Conservation (phyloP, 2,888 invertebrate species). For the Hirtodrosophila trivittata region DNA sequence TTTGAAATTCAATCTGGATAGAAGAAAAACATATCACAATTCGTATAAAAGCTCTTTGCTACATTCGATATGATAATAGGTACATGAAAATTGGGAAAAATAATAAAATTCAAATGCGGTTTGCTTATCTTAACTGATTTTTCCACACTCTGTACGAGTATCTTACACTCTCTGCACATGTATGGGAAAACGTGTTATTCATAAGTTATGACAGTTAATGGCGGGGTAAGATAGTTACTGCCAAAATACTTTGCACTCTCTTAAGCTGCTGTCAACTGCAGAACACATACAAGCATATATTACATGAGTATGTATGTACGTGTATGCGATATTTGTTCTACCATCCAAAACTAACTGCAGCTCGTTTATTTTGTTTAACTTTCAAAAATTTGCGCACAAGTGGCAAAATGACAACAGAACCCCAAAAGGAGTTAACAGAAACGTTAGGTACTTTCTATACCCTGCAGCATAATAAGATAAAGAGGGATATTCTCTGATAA, state of each 20-base stretch:
- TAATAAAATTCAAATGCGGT: not conserved
- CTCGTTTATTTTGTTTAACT: constrained; percentile 38
- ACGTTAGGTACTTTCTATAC: too few relatives aligned
- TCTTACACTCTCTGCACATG: constrained; percentile 1
- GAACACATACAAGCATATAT: constrained; percentile 8
- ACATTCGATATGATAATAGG: too few relatives aligned
- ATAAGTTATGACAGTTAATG: constrained; percentile 42
- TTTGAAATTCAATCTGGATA: too few relatives aligned
- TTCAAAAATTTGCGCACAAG: constrained; percentile 28
- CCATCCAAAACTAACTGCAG: constrained; percentile 25
- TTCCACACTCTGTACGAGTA: not conserved
- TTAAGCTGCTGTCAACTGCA: constrained; percentile 53
- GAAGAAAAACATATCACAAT: too few relatives aligned
- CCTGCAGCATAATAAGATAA: constrained; percentile 7
- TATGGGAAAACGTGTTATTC: constrained; percentile 9
- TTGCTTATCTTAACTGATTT: not conserved
- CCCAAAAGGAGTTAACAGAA: not conserved
- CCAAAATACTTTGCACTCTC: constrained; percentile 45
- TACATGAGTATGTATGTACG: constrained; percentile 1
- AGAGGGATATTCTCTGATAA: too few relatives aligned
- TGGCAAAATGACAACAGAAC: constrained; percentile 39
- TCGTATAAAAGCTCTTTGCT: too few relatives aligned
- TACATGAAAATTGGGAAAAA: too few relatives aligned
- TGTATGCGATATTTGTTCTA: constrained; percentile 18
- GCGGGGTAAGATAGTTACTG: constrained; percentile 28